phyloP scores from a whole-genome alignment of 2,797 vertebrate species.

The Anableps anableps region DNA sequence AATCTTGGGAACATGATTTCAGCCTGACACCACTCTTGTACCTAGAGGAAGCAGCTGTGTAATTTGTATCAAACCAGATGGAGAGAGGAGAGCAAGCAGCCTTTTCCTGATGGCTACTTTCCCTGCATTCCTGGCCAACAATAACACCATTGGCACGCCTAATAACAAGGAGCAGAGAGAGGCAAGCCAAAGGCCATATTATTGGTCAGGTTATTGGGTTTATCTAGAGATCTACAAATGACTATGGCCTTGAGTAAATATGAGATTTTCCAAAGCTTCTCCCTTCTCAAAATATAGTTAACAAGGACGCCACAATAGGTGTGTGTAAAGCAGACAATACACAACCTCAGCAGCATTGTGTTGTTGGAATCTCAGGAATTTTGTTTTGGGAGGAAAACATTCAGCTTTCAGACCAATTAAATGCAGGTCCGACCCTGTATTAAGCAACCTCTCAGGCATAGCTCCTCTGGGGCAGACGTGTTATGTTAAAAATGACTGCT shows the following conservation, averaged over 20 bases:
- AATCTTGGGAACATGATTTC: background rate
- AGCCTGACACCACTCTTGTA: background rate
- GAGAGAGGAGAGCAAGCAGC: conserved; percentile 36
- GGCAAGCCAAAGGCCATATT: conserved; percentile 47
- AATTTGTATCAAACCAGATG: conserved; percentile 49
- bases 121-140: conserved; percentile 57
- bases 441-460: conserved; percentile 13
- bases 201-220: conserved; percentile 54
- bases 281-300: conserved; percentile 50
- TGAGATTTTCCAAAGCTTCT: conserved; percentile 40
- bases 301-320: conserved; percentile 42
- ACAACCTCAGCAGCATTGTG: conserved; percentile 39
- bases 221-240: conserved; percentile 33
- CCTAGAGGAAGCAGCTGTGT: conserved; percentile 70
- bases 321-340: conserved; percentile 38
- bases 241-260: conserved; percentile 53
- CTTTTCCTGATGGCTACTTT: conserved; percentile 61
- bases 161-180: conserved; percentile 39
- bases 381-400: conserved; percentile 62
- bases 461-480: conserved; percentile 22
- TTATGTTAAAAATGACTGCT: conserved; percentile 29
- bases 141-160: conserved; percentile 52
- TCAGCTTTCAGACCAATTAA: conserved; percentile 30
- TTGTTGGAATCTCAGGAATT: conserved; percentile 56
- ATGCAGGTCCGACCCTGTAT: conserved; percentile 13